A percentile compares a stretch with the other conserved stretches of the same genome.
Evolutionary conservation across 2,888 invertebrate species (phyloP).

Genomic region (Axea sp.): DNA sequence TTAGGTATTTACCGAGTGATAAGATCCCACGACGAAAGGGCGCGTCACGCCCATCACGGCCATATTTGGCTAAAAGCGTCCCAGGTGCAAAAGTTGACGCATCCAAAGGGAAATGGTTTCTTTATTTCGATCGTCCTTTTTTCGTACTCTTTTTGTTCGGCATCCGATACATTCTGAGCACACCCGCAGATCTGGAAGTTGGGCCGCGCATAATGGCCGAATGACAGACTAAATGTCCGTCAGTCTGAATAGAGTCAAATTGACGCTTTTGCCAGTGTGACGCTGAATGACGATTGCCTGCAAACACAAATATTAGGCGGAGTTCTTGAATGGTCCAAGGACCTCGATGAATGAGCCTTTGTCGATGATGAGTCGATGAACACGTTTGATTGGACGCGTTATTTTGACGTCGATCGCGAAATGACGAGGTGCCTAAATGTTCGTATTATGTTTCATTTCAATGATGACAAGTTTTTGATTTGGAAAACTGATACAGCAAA

Average conservation of each 20-base stretch:
- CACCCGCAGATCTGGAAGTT: constrained; percentile 41
- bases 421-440: background rate
- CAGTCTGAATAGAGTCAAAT: constrained; percentile 40
- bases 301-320: constrained; percentile 43
- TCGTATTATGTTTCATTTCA: too few species aligned
- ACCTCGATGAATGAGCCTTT: constrained; percentile 4
- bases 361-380: constrained; percentile 20
- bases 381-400: constrained; percentile 36
- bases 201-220: constrained; percentile 30
- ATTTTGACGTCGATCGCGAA: background rate
- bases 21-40: too few species aligned
- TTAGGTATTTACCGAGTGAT: constrained; percentile 51
- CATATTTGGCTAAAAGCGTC: constrained; percentile 67
- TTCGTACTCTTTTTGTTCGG: constrained; percentile 19
- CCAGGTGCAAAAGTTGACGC: constrained; percentile 67
- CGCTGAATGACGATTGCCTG: constrained; percentile 29
- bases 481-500: too few species aligned
- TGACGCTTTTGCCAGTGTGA: constrained; percentile 20
- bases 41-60: constrained; percentile 70
- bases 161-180: constrained; percentile 41
- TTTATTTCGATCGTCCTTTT: constrained; percentile 31
- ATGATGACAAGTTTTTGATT: too few species aligned
- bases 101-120: constrained; percentile 44
- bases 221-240: constrained; percentile 43
- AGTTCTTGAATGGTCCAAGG: constrained; percentile 20